These are phyloP conservation scores for Ariolimax columbianus DNA, from an alignment of 2,888 invertebrate genomes.

Conservation along the genomic window DNA sequence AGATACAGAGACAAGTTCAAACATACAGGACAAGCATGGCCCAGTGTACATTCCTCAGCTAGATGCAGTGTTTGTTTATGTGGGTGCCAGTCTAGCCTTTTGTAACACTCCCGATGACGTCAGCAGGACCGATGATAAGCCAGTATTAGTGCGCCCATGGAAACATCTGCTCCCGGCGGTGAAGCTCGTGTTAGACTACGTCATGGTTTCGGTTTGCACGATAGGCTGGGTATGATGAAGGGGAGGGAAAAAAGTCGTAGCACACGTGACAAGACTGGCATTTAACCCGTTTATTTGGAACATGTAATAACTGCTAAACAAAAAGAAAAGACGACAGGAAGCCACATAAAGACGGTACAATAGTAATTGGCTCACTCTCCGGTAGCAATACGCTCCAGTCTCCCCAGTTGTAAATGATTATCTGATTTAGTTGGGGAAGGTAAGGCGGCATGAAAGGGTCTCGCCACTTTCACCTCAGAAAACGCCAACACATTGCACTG, in stretches of 20 bases:
- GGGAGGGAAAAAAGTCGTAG: neutral
- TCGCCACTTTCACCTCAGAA: too few species aligned
- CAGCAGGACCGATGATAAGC: neutral
- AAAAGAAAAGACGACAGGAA: too few species aligned
- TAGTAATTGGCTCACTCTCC: too few species aligned
- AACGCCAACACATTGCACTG: too few species aligned
- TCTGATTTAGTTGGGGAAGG: too few species aligned
- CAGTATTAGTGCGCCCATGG: slow-evolving; percentile 15
- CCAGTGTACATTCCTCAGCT: neutral
- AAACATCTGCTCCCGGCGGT: slow-evolving; percentile 25
- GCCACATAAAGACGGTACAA: too few species aligned
- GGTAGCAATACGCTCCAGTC: too few species aligned
- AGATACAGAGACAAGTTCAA: neutral
- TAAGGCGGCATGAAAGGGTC: too few species aligned
- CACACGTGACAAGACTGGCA: neutral
- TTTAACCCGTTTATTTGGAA: too few species aligned
- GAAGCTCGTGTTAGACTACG: neutral
- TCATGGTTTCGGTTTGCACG: neutral
- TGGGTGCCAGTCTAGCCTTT: neutral
- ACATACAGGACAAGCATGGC: neutral
- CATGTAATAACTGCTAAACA: too few species aligned
- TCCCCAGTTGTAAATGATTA: too few species aligned
- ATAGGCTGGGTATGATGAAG: neutral
- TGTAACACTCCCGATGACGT: neutral
- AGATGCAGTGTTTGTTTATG: neutral